Evolutionary conservation across 1,140 invertebrate species (phyloP).

Genomic region (Drosophila subobscura): DNA sequence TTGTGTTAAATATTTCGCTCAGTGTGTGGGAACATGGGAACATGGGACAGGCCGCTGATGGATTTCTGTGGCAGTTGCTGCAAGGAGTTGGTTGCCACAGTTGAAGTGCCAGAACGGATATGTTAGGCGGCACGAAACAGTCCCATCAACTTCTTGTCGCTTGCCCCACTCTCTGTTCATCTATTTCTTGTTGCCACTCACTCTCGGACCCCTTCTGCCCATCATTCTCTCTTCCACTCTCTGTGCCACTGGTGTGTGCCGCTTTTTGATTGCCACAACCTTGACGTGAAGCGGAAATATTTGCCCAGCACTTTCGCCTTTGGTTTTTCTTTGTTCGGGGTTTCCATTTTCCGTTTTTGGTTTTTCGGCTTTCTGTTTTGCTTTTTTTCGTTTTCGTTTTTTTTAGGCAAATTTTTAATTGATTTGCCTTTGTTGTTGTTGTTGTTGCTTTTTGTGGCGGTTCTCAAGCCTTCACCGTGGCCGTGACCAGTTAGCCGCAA

Average conservation of each 20-base stretch:
- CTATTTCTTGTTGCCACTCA: too few species aligned
- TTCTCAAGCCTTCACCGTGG: constrained; percentile 73
- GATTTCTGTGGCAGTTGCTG: not conserved
- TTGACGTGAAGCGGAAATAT: constrained; percentile 52
- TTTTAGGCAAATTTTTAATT: constrained; percentile 67
- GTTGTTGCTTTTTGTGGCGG: constrained; percentile 1
- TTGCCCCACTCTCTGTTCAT: too few species aligned
- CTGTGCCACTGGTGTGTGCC: constrained; percentile 4
- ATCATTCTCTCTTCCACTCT: not conserved
- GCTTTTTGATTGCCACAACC: constrained; percentile 41
- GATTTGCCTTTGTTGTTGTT: constrained; percentile 55
- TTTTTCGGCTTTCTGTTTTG: constrained; percentile 3
- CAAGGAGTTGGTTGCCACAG: constrained; percentile 24
- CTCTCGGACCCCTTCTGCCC: too few species aligned
- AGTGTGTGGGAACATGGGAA: too few species aligned
- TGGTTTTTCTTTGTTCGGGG: constrained; percentile 24
- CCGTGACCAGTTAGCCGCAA: constrained; percentile 69
- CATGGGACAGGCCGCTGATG: too few species aligned
- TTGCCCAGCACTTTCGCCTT: constrained; percentile 48
- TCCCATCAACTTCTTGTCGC: constrained; percentile 44
- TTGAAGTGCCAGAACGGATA: constrained; percentile 63
- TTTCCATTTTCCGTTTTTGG: constrained; percentile 8
- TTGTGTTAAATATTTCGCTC: too few species aligned
- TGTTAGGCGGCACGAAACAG: constrained; percentile 63
- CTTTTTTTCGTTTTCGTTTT: not conserved